Evolutionary conservation across 2,113 vertebrate species (phyloP).

Genomic region (Todiramphus saurophagus): DNA sequence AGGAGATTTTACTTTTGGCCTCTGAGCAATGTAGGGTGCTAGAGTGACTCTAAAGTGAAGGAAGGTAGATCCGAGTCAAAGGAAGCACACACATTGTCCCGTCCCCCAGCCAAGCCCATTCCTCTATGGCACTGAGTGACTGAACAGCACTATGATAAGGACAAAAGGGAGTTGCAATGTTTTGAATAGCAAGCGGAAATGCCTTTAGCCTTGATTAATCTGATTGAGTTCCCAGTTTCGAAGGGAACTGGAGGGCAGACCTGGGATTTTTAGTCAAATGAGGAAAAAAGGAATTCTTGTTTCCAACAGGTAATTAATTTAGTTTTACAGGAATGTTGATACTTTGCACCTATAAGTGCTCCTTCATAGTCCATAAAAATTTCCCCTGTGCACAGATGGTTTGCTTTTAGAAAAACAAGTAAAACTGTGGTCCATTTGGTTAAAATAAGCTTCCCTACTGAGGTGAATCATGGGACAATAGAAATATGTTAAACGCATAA

Average conservation of each 20-base stretch:
- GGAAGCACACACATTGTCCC: neutral
- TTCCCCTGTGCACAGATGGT: neutral
- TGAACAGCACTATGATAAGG: constrained; percentile 5
- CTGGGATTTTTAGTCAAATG: neutral
- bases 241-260: constrained; percentile 20
- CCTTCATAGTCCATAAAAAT: constrained; percentile 40
- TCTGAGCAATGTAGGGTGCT: neutral
- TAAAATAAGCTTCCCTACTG: neutral
- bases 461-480: neutral
- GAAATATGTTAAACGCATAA: constrained; percentile 9
- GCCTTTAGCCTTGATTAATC: constrained; percentile 53
- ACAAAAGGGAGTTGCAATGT: constrained; percentile 14
- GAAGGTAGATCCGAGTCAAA: neutral
- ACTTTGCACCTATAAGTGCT: constrained; percentile 39
- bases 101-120: neutral
- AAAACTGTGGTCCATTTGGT: neutral
- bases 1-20: neutral
- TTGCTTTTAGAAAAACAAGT: constrained; percentile 48
- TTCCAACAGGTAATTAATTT: constrained; percentile 64
- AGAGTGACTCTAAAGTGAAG: neutral
- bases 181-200: constrained; percentile 52
- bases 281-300: constrained; percentile 34
- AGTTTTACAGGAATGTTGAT: constrained; percentile 52
- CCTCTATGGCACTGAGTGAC: neutral
- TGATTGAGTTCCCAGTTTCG: neutral